Percentiles rank a stretch among this genome's conserved stretches.
Evolutionary conservation across 2,797 vertebrate species (phyloP).

Genomic region (Leontocebus nigricollis): DNA sequence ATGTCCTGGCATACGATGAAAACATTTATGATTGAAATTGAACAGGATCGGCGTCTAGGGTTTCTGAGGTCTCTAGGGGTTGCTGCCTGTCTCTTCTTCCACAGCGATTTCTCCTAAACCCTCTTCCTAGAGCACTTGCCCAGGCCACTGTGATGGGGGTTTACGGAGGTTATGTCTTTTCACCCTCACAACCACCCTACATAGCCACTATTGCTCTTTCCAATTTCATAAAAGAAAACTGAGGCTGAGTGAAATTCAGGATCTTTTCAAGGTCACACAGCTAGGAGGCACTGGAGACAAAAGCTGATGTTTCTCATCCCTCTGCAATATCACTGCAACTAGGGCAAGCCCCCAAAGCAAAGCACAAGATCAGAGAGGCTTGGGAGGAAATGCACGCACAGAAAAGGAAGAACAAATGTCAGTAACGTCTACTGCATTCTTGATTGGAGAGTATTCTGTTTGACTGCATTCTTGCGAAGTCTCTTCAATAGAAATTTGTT

Average conservation of each 20-base stretch:
- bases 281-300: neutral
- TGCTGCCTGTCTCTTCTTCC: neutral
- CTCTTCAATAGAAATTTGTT: neutral
- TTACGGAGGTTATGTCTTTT: neutral
- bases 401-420: conserved; percentile 34
- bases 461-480: neutral
- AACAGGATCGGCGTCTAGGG: neutral
- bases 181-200: neutral
- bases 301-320: neutral
- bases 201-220: neutral
- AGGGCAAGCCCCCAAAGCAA: neutral
- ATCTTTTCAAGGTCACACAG: conserved; percentile 6
- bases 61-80: neutral
- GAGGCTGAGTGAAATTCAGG: neutral
- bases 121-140: neutral
- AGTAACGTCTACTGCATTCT: neutral
- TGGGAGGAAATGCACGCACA: neutral
- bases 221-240: neutral
- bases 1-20: neutral
- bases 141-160: neutral
- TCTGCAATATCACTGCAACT: neutral
- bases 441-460: neutral
- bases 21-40: neutral
- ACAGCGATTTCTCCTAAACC: neutral
- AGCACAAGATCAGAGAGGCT: neutral